Evolutionary conservation across 2,797 vertebrate genomes (phyloP), one percentile per base, ranked within the genome.

Genomic region (Crenichthys baileyi): DNA sequence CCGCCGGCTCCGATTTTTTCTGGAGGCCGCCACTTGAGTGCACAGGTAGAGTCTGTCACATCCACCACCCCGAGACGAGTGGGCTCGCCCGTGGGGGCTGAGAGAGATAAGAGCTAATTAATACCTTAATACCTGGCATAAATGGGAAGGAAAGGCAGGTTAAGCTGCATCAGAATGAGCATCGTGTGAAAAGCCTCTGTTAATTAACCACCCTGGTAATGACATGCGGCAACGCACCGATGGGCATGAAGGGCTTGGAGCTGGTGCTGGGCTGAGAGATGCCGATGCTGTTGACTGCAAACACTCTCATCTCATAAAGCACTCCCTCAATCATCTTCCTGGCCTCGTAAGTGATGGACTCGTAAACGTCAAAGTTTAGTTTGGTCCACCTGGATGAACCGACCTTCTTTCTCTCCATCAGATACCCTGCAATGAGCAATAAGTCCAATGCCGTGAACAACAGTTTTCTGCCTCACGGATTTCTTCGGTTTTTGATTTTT

Each of bases 161-260:
- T 88, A 88, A 88, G 85, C 85, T 80, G 79, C 89, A 71, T 82
- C 79, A 73, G 82, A 87, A 83, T 85, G 77, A 91, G 86, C 79
- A 81, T 65, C 82, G 87, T 89, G 80, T 83, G 81, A 83, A 83
- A 86, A 86, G 88, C 87, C 81, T 83, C 44, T 73, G 82, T 75
- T 91, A 91, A 92, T 90, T 87, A 92, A 84, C 73, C 81, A 71
- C 87, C 87, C 72, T 61, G 71, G 82, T 88, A 84, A 92, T 79
- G 88, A 87, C 85, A 85, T 84, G 89, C 51, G 83, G 78, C 71
- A 48, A 93, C 93, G 65, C 87, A 98, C 97, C 97, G 0, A 98
- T 97, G 51, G 97, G 97, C 97, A 98, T 98, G 94, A 98, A 98
- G 88, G 97, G 96, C 87, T 96, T 95, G 4, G 96, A 97, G 91